These are phyloP conservation scores for Rousettus madagascariensis DNA, from an alignment of 2,797 vertebrate genomes.

Conservation along the genomic window DNA sequence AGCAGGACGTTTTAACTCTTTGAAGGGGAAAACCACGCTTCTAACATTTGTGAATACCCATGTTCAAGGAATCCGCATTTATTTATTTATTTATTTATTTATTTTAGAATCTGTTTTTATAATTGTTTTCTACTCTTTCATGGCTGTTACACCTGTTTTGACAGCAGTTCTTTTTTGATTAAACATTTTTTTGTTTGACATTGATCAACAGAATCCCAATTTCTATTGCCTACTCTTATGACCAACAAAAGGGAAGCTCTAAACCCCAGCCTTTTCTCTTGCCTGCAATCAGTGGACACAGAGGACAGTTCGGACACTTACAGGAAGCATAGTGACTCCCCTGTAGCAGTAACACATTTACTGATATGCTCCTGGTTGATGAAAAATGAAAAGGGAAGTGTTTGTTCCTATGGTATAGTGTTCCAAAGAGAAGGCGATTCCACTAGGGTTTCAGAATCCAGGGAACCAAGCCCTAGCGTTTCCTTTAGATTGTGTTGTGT, in stretches of 20 bases:
- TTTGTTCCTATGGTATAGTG: not conserved
- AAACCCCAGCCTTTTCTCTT: not conserved
- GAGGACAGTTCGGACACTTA: not conserved
- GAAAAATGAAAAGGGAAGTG: not conserved
- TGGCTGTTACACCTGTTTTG: too few relatives aligned
- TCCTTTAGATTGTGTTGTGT: not conserved
- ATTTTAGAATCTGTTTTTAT: too few relatives aligned
- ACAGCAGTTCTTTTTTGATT: too few relatives aligned
- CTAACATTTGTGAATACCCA: too few relatives aligned
- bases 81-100: too few relatives aligned
- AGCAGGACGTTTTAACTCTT: too few relatives aligned
- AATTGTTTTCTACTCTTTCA: too few relatives aligned
- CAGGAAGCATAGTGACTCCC: not conserved
- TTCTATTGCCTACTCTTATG: not conserved
- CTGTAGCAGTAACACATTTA: not conserved
- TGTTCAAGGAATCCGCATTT: too few relatives aligned
- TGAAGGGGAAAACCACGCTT: too few relatives aligned
- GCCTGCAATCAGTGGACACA: not conserved
- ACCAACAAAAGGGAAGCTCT: not conserved
- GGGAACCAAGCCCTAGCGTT: not conserved
- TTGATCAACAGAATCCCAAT: not conserved
- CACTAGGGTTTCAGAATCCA: not conserved
- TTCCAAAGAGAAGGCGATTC: not conserved
- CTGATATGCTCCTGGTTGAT: not conserved
- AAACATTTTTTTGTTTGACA: too few relatives aligned